phyloP scores from a whole-genome alignment of 2,113 vertebrate genomes.

The Gopherus evgoodei region DNA sequence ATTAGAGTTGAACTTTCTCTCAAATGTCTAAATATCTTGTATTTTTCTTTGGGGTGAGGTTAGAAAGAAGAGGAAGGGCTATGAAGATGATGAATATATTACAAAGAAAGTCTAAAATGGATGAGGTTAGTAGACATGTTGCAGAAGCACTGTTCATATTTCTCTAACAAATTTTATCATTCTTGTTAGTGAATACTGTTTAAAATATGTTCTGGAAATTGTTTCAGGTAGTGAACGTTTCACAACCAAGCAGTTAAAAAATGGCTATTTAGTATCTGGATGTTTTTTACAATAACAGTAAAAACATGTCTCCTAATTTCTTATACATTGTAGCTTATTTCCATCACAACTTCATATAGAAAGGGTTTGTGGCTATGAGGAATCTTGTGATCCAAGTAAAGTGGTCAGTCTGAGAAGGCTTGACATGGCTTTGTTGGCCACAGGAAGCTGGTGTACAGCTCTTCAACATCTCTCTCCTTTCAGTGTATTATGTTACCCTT shows the following conservation, averaged over 20 bases:
- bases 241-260: background rate
- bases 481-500: background rate
- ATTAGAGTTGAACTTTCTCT: background rate
- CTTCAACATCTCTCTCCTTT: background rate
- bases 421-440: background rate
- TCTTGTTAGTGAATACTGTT: too few relatives aligned
- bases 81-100: conserved; percentile 90
- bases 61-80: conserved; percentile 94
- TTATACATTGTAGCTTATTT: background rate
- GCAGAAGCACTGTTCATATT: background rate
- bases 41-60: background rate
- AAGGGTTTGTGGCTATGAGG: background rate
- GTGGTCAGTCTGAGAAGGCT: background rate
- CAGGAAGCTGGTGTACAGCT: background rate
- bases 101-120: conserved; percentile 87
- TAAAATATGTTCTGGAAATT: background rate
- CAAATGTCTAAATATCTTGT: background rate
- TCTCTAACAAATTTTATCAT: background rate
- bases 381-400: background rate
- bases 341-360: background rate
- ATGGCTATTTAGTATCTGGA: background rate
- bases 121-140: conserved; percentile 80
- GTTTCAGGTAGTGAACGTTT: background rate
- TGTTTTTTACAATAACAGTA: background rate
- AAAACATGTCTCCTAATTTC: background rate